A percentile compares a stretch with the other conserved stretches of the same genome.
Conservation (phyloP, 2,888 invertebrate species). For the Cryptus armator region DNA sequence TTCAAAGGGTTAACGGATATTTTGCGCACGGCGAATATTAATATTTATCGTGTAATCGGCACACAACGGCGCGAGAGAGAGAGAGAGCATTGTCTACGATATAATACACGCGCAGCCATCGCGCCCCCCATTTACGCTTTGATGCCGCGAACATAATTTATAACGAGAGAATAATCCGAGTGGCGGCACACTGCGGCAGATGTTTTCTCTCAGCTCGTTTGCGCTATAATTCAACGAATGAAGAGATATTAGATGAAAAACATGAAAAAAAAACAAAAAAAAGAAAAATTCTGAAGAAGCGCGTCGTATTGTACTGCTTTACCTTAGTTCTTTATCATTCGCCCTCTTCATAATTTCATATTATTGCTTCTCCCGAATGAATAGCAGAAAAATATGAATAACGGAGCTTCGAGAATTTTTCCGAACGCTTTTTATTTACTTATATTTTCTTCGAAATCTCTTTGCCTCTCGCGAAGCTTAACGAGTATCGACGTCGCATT, state of each 20-base stretch:
- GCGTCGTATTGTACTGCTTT: slow-evolving; percentile 43
- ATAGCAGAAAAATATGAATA: not conserved
- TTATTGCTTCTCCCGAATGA: not conserved
- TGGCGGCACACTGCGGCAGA: slow-evolving; percentile 31
- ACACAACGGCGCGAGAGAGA: not conserved
- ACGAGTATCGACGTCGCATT: slow-evolving; percentile 58
- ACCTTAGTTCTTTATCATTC: not conserved
- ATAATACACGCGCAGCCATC: slow-evolving; percentile 26
- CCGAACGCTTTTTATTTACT: not conserved
- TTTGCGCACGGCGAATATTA: slow-evolving; percentile 53
- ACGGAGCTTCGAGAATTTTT: not conserved
- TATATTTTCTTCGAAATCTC: not conserved
- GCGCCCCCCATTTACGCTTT: slow-evolving; percentile 55
- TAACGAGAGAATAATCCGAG: slow-evolving; percentile 64
- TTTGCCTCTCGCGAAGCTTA: slow-evolving; percentile 38
- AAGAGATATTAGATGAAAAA: slow-evolving; percentile 55
- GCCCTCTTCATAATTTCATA: not conserved
- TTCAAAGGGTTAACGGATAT: slow-evolving; percentile 49
- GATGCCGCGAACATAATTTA: slow-evolving; percentile 69
- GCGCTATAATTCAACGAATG: slow-evolving; percentile 48
- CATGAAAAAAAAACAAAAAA: too few species aligned
- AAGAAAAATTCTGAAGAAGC: slow-evolving; percentile 3
- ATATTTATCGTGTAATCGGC: slow-evolving; percentile 56
- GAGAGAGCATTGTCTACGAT: not conserved
- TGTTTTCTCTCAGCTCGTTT: slow-evolving; percentile 34